These are phyloP conservation scores for Luidia sarsii DNA, from an alignment of 53 echinoderm and acorn worm genomes.

Conservation along the genomic window DNA sequence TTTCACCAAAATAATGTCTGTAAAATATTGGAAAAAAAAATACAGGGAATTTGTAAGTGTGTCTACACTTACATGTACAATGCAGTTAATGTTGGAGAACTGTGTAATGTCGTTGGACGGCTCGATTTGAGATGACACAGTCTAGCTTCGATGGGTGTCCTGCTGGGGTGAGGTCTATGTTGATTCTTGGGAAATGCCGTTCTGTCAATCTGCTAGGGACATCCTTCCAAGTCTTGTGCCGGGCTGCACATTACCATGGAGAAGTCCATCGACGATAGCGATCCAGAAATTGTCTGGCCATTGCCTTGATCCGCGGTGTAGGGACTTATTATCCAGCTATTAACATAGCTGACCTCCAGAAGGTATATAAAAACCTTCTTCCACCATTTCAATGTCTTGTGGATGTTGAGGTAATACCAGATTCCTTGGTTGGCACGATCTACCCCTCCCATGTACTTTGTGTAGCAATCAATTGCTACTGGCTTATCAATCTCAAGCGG, in stretches of 20 bases:
- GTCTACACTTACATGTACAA: no score
- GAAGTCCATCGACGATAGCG: background rate
- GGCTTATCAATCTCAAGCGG: background rate
- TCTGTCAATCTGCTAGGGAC: background rate
- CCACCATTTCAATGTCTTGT: constrained; percentile 24
- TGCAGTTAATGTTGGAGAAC: no score
- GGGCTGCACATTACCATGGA: background rate
- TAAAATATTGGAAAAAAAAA: no score
- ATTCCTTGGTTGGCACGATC: constrained; percentile 10
- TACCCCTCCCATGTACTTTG: constrained; percentile 18
- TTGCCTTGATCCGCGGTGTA: constrained; percentile 21
- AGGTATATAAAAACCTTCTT: constrained; percentile 20
- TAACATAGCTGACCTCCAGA: constrained; percentile 20
- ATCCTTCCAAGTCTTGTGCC: background rate
- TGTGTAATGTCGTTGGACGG: background rate
- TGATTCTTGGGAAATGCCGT: constrained; percentile 7
- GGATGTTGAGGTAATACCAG: constrained; percentile 13
- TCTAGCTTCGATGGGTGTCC: background rate
- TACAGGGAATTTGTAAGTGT: no score
- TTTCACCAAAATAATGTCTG: no score
- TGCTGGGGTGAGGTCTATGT: background rate
- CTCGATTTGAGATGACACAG: background rate
- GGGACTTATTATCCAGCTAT: constrained; percentile 31
- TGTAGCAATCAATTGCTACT: background rate
- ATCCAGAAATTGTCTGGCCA: background rate